Conservation (phyloP, 1,140 invertebrate genomes). For the Pygmarrhopalites habei region DNA sequence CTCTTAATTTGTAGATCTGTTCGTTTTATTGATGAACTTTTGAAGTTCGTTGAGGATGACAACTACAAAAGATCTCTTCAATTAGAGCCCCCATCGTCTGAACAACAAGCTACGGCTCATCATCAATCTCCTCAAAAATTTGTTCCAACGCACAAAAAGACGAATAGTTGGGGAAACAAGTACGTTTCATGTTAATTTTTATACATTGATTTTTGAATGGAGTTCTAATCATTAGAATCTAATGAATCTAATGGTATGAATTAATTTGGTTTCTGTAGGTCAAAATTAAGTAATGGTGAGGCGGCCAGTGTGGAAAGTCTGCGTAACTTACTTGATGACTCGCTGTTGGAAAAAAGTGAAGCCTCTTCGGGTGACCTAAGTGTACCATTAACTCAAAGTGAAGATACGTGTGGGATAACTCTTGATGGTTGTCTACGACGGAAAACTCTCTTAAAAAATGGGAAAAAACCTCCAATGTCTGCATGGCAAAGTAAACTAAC, state of each 20-base stretch:
- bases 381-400: neutral
- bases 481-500: too few relatives aligned
- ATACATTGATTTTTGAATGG: too few relatives aligned
- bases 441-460: conserved; percentile 81
- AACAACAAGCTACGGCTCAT: conserved; percentile 48
- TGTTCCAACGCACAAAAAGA: conserved; percentile 76
- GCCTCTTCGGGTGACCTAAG: conserved; percentile 16
- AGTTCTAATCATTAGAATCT: too few relatives aligned
- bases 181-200: too few relatives aligned
- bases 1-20: too few relatives aligned
- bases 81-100: conserved; percentile 67
- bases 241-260: too few relatives aligned
- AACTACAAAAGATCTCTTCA: conserved; percentile 89
- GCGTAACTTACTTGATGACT: conserved; percentile 59
- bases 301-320: conserved; percentile 36
- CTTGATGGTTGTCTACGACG: conserved; percentile 69
- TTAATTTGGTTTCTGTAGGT: too few relatives aligned
- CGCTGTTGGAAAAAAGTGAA: conserved; percentile 51
- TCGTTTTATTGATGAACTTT: conserved; percentile 87
- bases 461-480: conserved; percentile 75
- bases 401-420: conserved; percentile 27
- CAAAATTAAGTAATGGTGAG: conserved; percentile 32
- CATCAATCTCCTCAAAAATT: conserved; percentile 58
- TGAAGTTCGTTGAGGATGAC: conserved; percentile 93
- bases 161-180: conserved; percentile 80